Percentiles rank a stretch among this genome's conserved stretches.
phyloP scores from a whole-genome alignment of 2,113 vertebrate species.

The Oncorhynchus masou region DNA sequence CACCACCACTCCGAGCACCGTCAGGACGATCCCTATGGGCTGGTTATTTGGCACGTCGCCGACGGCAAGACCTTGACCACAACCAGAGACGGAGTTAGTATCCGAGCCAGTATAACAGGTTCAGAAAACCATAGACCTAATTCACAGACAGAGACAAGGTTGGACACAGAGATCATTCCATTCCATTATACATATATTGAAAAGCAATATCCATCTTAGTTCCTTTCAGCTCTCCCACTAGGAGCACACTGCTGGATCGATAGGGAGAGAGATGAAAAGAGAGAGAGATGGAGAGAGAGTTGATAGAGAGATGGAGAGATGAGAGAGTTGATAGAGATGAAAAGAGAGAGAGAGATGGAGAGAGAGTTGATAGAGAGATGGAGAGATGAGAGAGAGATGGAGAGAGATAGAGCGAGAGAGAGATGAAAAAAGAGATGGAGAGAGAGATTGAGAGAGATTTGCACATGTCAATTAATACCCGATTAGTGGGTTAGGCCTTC shows the following conservation, averaged over 20 bases:
- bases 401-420: too few relatives aligned
- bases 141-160: neutral
- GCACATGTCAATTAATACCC: conserved; percentile 28
- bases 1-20: conserved; percentile 93
- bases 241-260: neutral
- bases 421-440: too few relatives aligned
- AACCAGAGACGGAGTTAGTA: neutral
- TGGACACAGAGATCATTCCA: neutral
- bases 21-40: conserved; percentile 91
- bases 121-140: neutral
- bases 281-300: too few relatives aligned
- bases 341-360: too few relatives aligned
- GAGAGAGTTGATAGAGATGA: too few relatives aligned
- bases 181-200: neutral
- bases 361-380: too few relatives aligned
- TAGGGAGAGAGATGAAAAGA: too few relatives aligned
- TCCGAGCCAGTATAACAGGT: neutral
- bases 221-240: neutral
- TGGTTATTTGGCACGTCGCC: conserved; percentile 84
- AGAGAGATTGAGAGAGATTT: too few relatives aligned
- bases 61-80: conserved; percentile 79
- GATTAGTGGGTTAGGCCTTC: conserved; percentile 2
- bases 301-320: too few relatives aligned
- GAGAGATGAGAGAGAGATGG: too few relatives aligned
- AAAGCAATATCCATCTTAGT: neutral